Evolutionary conservation across 92 coral and sea anemone species (phyloP), one percentile per base, ranked within the genome.

Genomic region (Bergia puertoricense): DNA sequence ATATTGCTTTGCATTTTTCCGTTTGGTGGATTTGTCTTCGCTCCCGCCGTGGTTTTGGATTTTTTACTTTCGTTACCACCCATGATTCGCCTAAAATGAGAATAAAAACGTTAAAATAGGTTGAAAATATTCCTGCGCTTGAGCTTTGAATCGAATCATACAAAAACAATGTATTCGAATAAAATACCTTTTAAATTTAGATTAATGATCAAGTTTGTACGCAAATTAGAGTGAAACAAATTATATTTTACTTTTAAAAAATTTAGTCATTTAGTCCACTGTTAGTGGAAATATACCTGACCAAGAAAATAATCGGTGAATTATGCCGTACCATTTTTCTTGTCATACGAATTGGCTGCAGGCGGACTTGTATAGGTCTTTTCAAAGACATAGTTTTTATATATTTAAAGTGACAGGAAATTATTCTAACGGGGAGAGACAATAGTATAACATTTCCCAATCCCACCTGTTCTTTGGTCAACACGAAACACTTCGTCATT

Each of bases 61-160:
- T 48, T 84, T 39, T 71, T 84, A 56, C 87, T 84, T 30, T 48
- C 87, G 79, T 45, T 84, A 23, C 65, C 87, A 23, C 87, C 87
- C 87, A 84, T 82, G 41, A 71, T 84, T 51, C 48, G 23, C 39
- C 57, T 44, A 69, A 14, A 46, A 71, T 4, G 43, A 68, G n/a
- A 54, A 23, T 57, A 54, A 54, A 54, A 11, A 54, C 59, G 59
- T 54, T 54, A 3, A 54, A 54, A 54, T 11, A 54, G 59, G 14
- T 3, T 8, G 18, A n/a, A 41, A 8, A 54, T 3, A 14, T 3
- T 14, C 15, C 2, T 57, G 5, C 22, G 67, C 15, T 57, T 22
- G 30, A 18, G 80, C 8, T 9, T 41, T 43, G 15, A 76, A 18
- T 41, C 42, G 20, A 40, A 9, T 6, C 79, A 14, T 20, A 42